Conservation (phyloP, 2,888 invertebrate genomes). For the Chelonus formosanus region DNA sequence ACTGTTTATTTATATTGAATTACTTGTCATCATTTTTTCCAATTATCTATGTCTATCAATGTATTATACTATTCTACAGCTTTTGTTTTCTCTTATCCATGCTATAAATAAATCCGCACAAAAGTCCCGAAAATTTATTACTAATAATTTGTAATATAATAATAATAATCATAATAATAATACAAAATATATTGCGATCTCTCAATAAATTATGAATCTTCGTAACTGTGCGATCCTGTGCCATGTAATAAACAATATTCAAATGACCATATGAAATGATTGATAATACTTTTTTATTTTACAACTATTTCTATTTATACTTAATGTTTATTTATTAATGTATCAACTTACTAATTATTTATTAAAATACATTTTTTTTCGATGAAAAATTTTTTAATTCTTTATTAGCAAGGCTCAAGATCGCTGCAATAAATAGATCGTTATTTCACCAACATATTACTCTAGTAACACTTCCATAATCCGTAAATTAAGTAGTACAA, state of each 20-base stretch:
- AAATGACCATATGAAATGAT: not conserved
- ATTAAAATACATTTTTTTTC: not conserved
- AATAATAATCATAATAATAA: constrained; percentile 22
- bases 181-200: constrained; percentile 29
- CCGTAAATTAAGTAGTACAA: constrained; percentile 15
- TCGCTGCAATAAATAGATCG: constrained; percentile 51
- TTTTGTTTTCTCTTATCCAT: constrained; percentile 20
- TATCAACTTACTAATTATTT: no score
- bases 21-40: no score
- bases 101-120: constrained; percentile 23
- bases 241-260: constrained; percentile 16
- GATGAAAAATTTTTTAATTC: not conserved
- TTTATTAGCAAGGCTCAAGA: constrained; percentile 44
- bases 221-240: constrained; percentile 24
- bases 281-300: not conserved
- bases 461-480: constrained; percentile 49
- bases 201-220: constrained; percentile 29
- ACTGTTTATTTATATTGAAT: no score
- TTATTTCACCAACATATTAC: constrained; percentile 50
- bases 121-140: constrained; percentile 24
- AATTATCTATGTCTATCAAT: no score
- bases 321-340: no score
- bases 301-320: no score
- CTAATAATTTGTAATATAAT: constrained; percentile 19
- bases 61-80: not conserved